These are phyloP conservation scores for Phortica okadai DNA, from an alignment of 2,888 invertebrate genomes.

Conservation along the genomic window DNA sequence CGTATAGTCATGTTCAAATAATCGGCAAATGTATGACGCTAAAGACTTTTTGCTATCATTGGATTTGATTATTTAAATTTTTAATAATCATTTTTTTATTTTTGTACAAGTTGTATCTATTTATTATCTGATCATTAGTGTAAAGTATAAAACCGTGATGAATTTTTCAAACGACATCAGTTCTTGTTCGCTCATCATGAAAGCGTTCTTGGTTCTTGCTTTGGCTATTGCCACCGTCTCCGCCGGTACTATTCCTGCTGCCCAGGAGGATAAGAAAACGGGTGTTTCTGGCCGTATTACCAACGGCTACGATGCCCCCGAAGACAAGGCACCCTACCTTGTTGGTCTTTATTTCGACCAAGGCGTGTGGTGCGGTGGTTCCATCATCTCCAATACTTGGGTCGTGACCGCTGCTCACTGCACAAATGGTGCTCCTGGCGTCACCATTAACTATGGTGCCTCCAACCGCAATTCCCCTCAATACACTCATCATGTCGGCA, in stretches of 20 bases:
- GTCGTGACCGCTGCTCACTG: neutral
- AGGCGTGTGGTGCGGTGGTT: conserved; percentile 2
- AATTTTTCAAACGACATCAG: too few relatives aligned
- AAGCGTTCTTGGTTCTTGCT: conserved; percentile 53
- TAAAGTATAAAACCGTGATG: too few relatives aligned
- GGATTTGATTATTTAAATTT: too few relatives aligned
- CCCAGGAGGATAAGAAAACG: too few relatives aligned
- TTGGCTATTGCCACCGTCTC: conserved; percentile 50
- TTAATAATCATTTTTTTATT: too few relatives aligned
- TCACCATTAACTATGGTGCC: conserved; percentile 58
- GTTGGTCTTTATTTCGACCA: too few relatives aligned
- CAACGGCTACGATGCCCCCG: neutral
- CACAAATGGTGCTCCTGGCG: conserved; percentile 7
- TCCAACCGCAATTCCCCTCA: conserved; percentile 51
- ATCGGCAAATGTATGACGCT: too few relatives aligned
- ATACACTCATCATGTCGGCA: conserved; percentile 51
- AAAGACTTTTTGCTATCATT: too few relatives aligned
- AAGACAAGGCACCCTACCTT: neutral
- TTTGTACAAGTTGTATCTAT: too few relatives aligned
- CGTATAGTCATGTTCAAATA: too few relatives aligned
- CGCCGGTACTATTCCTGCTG: conserved; percentile 44
- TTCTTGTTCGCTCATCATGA: conserved; percentile 31
- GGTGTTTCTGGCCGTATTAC: neutral
- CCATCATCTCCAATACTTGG: neutral
- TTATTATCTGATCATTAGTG: too few relatives aligned